phyloP scores from a whole-genome alignment of 1,140 invertebrate species.

The Papilio glaucus region DNA sequence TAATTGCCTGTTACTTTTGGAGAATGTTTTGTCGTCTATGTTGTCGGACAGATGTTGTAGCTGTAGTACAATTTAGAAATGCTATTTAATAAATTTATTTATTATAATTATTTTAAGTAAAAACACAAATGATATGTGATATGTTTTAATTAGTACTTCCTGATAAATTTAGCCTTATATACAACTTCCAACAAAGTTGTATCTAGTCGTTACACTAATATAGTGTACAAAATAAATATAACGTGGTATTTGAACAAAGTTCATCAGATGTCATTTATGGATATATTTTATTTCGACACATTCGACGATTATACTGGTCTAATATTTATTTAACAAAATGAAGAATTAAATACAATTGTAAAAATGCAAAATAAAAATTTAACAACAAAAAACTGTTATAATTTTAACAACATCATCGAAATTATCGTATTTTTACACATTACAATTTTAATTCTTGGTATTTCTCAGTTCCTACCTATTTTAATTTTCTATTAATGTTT shows the following conservation, averaged over 20 bases:
- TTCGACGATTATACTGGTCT: too few species aligned
- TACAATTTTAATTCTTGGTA: background rate
- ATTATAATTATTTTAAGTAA: slow-evolving; percentile 43
- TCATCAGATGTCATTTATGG: background rate
- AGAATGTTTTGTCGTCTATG: slow-evolving; percentile 32
- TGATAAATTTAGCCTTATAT: slow-evolving; percentile 63
- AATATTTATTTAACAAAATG: background rate
- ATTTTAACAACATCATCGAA: background rate
- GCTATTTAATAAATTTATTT: slow-evolving; percentile 40
- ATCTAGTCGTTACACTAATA: slow-evolving; percentile 80
- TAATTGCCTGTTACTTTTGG: slow-evolving; percentile 12
- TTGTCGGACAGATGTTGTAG: slow-evolving; percentile 35
- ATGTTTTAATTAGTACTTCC: slow-evolving; percentile 79
- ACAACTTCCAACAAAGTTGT: slow-evolving; percentile 57
- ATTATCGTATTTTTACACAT: slow-evolving; percentile 1
- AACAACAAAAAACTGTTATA: slow-evolving; percentile 3
- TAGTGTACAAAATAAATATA: slow-evolving; percentile 77
- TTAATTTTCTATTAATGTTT: background rate
- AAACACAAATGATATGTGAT: slow-evolving; percentile 58
- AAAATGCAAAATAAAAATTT: slow-evolving; percentile 17
- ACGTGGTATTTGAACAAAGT: slow-evolving; percentile 31
- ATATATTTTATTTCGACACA: too few species aligned
- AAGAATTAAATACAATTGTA: background rate
- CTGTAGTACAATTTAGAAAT: slow-evolving; percentile 36
- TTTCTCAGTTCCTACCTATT: background rate